Evolutionary conservation across 2,113 vertebrate species (phyloP), one percentile per base, ranked within the genome.

Genomic region (Chauna torquata): DNA sequence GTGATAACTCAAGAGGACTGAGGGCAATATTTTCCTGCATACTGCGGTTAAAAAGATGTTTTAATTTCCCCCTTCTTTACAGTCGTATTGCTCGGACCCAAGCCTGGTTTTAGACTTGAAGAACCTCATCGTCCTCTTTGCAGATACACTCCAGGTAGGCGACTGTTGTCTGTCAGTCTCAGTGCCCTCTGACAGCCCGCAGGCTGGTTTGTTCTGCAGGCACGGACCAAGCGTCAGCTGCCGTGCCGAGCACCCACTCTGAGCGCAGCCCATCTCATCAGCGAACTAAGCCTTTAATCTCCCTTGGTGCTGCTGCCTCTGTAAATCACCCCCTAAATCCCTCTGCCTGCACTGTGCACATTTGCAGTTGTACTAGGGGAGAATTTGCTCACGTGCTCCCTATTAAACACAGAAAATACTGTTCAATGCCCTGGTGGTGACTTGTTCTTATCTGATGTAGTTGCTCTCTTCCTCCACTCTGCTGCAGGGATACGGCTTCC

Each of bases 41-140:
- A 50, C 20, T 8, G 20, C 45, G 5, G 28, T 59, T 55, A 34
- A 36, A 38, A 5, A 23, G 4, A 0, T 24, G 76, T 9, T 92
- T 14, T 54, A 15, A 23, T 64, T 14, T 75, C 50, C 38, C 16
- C 17, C 16, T 49, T 91, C 64, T 93, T 97, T 82, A 2, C 93
- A 99, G 99, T 99, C 99, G 7, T 99, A 99, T 97, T 99, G 99
- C 93, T 99, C 99, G 1, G 99, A 99, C 95, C 99, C 99, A 1
- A 98, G 99, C 97, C 98, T 99, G 76, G 98, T 99, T 54, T 90
- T 99, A 97, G 99, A 99, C 93, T 97, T 99, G 97, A 99, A 99
- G 98, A 99, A 99, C 97, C 99, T 99, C 91, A 99, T 99, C 2
- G 99, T 99, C 38, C 98, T 99, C 40, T 99, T 99, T 78, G 99